Conservation (phyloP, 2,113 vertebrate species). For the Neodontobutis hainanensis region DNA sequence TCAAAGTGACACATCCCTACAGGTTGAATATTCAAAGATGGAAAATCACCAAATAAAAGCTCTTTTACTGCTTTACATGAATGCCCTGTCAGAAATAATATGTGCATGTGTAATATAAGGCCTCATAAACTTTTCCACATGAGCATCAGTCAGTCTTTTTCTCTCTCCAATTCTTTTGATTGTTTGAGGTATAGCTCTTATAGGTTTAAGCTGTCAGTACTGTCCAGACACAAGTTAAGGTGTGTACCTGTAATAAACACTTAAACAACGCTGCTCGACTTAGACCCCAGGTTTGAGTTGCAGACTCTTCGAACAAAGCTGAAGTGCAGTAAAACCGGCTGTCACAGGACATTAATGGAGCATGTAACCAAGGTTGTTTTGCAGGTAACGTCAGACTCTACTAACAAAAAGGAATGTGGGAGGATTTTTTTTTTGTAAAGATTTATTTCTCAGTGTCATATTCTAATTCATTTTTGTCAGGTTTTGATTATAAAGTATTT, state of each 20-base stretch:
- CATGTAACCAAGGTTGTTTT: not conserved
- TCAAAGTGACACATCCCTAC: too few species aligned
- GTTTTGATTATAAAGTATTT: too few species aligned
- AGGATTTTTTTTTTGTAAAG: not conserved
- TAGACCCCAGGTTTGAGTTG: not conserved
- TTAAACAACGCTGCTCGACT: not conserved
- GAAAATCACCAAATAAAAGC: too few species aligned
- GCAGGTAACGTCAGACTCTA: not conserved
- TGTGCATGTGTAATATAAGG: too few species aligned
- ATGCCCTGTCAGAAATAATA: too few species aligned
- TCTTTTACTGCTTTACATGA: too few species aligned
- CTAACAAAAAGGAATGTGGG: not conserved
- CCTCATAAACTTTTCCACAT: too few species aligned
- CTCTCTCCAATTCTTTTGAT: too few species aligned
- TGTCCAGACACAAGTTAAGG: not conserved
- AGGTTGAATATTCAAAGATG: too few species aligned
- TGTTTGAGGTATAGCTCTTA: too few species aligned
- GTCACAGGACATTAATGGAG: not conserved
- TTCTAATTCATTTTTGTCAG: too few species aligned
- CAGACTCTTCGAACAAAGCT: not conserved
- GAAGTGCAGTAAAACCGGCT: not conserved
- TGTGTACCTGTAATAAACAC: not conserved
- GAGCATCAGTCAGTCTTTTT: too few species aligned
- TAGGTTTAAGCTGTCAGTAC: not conserved
- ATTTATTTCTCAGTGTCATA: not conserved